These are phyloP conservation scores for Zaprionus tsacasi DNA, from an alignment of 1,140 invertebrate species.

Conservation along the genomic window DNA sequence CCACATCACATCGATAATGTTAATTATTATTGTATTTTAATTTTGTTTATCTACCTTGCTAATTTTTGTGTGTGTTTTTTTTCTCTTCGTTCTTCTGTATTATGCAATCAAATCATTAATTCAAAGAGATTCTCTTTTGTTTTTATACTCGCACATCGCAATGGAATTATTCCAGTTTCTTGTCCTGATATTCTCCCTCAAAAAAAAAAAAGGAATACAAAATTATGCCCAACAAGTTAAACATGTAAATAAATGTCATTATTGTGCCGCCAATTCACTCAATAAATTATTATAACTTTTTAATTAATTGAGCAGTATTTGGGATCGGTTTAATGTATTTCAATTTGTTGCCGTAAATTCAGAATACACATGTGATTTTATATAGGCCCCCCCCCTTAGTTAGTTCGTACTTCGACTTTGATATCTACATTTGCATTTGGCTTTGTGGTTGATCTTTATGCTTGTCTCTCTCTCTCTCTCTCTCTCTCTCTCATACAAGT, in stretches of 20 bases:
- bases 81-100: constrained; percentile 1
- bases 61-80: not conserved
- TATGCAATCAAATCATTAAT: constrained; percentile 43
- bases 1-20: constrained; percentile 14
- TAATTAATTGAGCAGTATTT: constrained; percentile 34
- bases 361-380: not conserved
- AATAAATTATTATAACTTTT: constrained; percentile 42
- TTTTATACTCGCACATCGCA: constrained; percentile 14
- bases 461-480: not conserved
- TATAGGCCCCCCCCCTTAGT: not conserved
- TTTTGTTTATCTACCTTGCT: constrained; percentile 2
- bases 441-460: constrained; percentile 39
- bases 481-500: not conserved
- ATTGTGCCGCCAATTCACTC: constrained; percentile 3
- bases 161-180: constrained; percentile 37
- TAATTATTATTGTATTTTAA: constrained; percentile 33
- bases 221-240: constrained; percentile 29
- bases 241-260: constrained; percentile 40
- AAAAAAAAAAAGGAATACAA: constrained; percentile 4
- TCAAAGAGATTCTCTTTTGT: constrained; percentile 22
- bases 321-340: constrained; percentile 19
- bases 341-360: constrained; percentile 25
- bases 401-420: constrained; percentile 40
- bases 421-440: constrained; percentile 64
- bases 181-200: constrained; percentile 4